Conservation (phyloP, 37 sponge, comb jelly and placozoan species). For the Ephydatia muelleri region DNA sequence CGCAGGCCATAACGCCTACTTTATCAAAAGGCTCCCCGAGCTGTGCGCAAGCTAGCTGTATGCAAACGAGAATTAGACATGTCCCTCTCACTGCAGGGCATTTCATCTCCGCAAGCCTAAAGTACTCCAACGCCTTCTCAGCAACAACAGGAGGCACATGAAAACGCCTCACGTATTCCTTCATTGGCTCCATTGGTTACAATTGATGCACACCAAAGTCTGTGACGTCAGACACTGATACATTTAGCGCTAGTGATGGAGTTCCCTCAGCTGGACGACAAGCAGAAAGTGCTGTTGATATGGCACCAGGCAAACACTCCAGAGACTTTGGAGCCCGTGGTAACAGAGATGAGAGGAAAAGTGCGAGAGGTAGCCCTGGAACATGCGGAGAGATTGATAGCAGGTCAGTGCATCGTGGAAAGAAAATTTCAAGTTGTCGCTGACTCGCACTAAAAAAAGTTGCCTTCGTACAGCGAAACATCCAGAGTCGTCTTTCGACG, state of each 20-base stretch:
- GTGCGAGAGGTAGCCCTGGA: constrained; percentile 39
- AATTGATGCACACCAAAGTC: constrained; percentile 15
- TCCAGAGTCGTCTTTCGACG: constrained; percentile 58
- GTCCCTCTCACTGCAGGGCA: constrained; percentile 18
- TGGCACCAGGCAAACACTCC: constrained; percentile 45
- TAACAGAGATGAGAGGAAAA: constrained; percentile 26
- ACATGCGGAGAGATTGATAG: constrained; percentile 46
- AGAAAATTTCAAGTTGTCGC: background rate
- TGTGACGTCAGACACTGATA: background rate
- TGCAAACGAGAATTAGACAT: constrained; percentile 44
- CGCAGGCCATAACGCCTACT: constrained; percentile 13
- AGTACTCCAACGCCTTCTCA: constrained; percentile 44
- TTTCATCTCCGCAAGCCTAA: constrained; percentile 52
- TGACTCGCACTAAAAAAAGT: background rate
- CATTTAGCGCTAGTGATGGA: background rate
- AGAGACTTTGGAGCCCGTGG: constrained; percentile 38
- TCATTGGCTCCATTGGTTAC: background rate
- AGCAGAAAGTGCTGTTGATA: constrained; percentile 15
- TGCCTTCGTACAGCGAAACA: constrained; percentile 42
- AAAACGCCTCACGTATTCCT: constrained; percentile 16
- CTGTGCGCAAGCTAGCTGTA: constrained; percentile 44
- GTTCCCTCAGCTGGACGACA: background rate
- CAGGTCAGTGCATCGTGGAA: constrained; percentile 26
- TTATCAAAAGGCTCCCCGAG: constrained; percentile 56
- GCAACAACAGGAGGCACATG: constrained; percentile 26